Conservation (phyloP, 2,888 invertebrate species). For the Panorpa germanica region DNA sequence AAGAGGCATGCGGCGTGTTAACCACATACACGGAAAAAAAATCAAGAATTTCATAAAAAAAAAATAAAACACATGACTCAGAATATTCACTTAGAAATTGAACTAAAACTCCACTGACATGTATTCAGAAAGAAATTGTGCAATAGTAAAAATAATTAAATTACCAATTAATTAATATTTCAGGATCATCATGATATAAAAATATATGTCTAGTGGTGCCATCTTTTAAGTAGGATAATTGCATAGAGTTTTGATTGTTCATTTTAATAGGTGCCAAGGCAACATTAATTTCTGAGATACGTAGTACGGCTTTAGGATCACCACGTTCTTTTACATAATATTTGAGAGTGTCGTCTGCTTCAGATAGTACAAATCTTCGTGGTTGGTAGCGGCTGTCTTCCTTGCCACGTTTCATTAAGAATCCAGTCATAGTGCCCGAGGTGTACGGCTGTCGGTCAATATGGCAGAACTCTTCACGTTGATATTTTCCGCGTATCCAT, state of each 20-base stretch:
- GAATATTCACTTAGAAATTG: not conserved
- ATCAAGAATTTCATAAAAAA: not conserved
- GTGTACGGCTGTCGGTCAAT: constrained; percentile 63
- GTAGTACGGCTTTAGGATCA: constrained; percentile 66
- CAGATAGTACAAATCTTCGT: constrained; percentile 64
- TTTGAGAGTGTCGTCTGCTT: constrained; percentile 62
- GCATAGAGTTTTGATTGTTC: constrained; percentile 59
- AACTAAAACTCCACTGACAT: not conserved
- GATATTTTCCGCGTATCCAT: constrained; percentile 83
- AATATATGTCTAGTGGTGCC: constrained; percentile 75
- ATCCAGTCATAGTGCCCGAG: constrained; percentile 66
- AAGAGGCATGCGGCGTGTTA: no score
- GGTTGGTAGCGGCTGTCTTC: constrained; percentile 71
- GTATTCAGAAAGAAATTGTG: no score
- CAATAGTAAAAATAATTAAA: constrained; percentile 2
- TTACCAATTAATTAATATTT: constrained; percentile 70
- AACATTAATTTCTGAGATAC: constrained; percentile 66
- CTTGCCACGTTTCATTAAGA: constrained; percentile 75
- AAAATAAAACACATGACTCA: not conserved
- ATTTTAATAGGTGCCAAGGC: constrained; percentile 71
- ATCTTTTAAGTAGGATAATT: constrained; percentile 69
- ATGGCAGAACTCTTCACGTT: constrained; percentile 70
- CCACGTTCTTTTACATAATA: constrained; percentile 55
- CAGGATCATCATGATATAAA: constrained; percentile 70
- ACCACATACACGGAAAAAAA: constrained; percentile 1